Percentiles rank a stretch among this genome's conserved stretches.
Evolutionary conservation across 2,888 invertebrate species (phyloP).

Genomic region (Drosophila flavopinicola): DNA sequence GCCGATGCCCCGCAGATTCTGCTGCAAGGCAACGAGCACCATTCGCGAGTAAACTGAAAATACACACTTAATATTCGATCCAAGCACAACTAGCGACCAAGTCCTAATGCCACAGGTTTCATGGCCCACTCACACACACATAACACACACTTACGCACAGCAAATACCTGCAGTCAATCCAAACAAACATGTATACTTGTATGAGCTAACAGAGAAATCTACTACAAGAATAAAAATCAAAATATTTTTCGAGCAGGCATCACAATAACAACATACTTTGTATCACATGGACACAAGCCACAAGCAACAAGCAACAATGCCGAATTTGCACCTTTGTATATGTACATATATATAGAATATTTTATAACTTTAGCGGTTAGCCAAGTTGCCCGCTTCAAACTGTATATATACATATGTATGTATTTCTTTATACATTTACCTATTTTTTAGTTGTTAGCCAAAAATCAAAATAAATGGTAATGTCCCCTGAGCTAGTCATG

Average conservation of each 20-base stretch:
- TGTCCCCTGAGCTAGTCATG: conserved; percentile 28
- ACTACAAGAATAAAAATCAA: conserved; percentile 21
- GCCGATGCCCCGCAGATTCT: conserved; percentile 47
- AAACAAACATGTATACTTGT: conserved; percentile 9
- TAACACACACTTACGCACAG: conserved; percentile 1
- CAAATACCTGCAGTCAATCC: conserved; percentile 2
- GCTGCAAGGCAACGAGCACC: conserved; percentile 53
- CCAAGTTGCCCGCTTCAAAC: conserved; percentile 26
- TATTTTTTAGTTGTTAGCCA: conserved; percentile 56
- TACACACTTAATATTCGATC: conserved; percentile 1
- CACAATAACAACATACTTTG: conserved; percentile 2
- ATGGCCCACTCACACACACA: conserved; percentile 14
- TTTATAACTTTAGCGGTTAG: conserved; percentile 50
- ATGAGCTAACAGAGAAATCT: conserved; percentile 24
- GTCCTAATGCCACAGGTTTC: conserved; percentile 53
- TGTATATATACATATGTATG: conserved; percentile 47
- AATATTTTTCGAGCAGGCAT: conserved; percentile 62
- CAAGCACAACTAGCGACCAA: conserved; percentile 21
- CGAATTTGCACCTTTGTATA: conserved; percentile 54
- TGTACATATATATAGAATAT: conserved; percentile 36
- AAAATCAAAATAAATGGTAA: conserved; percentile 66
- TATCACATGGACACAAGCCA: conserved; percentile 9
- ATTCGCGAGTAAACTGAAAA: conserved; percentile 35
- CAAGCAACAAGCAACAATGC: conserved; percentile 28
- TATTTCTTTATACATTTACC: conserved; percentile 63